phyloP scores from a whole-genome alignment of 2,113 vertebrate genomes.

The Athene cunicularia region DNA sequence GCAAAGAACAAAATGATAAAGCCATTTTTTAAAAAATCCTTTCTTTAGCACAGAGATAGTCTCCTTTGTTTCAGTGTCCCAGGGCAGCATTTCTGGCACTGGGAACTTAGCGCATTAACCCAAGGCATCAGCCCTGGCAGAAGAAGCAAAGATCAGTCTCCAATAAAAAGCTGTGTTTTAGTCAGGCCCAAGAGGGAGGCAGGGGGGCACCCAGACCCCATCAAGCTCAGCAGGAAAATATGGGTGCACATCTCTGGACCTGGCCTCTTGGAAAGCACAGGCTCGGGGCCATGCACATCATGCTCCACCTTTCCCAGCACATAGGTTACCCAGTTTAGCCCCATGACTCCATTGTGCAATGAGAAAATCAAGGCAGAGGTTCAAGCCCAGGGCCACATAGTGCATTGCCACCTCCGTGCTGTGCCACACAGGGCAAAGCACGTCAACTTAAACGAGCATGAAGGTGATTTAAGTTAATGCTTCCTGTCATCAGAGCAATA shows the following conservation, averaged over 20 bases:
- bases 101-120: not conserved
- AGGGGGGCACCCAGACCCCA: not conserved
- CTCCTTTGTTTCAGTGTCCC: not conserved
- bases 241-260: not conserved
- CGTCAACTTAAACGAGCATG: not conserved
- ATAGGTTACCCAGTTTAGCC: not conserved
- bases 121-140: not conserved
- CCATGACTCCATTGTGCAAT: not conserved
- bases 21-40: not conserved
- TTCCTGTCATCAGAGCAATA: not conserved
- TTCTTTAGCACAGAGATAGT: not conserved
- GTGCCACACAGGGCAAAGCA: not conserved
- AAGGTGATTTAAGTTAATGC: not conserved
- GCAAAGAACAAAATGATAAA: not conserved
- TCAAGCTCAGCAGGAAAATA: not conserved
- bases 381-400: not conserved
- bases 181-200: not conserved
- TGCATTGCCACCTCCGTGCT: accelerated
- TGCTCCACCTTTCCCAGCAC: not conserved
- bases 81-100: not conserved
- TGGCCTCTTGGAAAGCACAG: accelerated
- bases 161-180: not conserved
- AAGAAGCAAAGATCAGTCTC: accelerated
- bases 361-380: not conserved
- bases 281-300: accelerated